Evolutionary conservation across 2,113 vertebrate genomes (phyloP).

Genomic region (Mesitornis unicolor): DNA sequence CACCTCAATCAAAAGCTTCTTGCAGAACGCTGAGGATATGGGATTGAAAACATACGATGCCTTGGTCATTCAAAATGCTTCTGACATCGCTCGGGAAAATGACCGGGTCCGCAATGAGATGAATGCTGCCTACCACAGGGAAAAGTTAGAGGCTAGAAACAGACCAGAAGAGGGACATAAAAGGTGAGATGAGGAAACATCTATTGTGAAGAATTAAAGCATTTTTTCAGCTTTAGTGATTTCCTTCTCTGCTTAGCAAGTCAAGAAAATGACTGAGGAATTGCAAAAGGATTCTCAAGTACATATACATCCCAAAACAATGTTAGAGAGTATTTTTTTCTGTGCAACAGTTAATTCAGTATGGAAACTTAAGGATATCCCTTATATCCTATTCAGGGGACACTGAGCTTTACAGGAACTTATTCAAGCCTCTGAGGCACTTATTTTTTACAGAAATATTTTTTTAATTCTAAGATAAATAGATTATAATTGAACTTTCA

Average conservation of each 20-base stretch:
- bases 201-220: neutral
- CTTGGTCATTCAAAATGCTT: slow-evolving; percentile 92
- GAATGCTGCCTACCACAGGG: slow-evolving; percentile 72
- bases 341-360: neutral
- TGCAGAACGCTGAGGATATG: slow-evolving; percentile 87
- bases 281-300: neutral
- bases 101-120: slow-evolving; percentile 83
- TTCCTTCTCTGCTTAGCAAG: neutral
- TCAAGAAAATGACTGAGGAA: neutral
- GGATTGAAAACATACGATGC: slow-evolving; percentile 86
- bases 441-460: neutral
- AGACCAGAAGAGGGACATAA: slow-evolving; percentile 78
- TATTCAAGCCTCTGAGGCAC: neutral
- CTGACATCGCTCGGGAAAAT: slow-evolving; percentile 89
- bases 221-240: neutral
- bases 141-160: slow-evolving; percentile 77
- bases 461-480: neutral
- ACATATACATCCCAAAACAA: neutral
- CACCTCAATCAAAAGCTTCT: slow-evolving; percentile 80
- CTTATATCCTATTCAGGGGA: neutral
- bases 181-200: slow-evolving; percentile 71
- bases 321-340: neutral
- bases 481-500: neutral
- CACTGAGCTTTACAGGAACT: neutral
- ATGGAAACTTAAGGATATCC: neutral